Base-by-base conservation (phyloP, 2,113 vertebrate genomes). In the Scopus umbretta region DNA sequence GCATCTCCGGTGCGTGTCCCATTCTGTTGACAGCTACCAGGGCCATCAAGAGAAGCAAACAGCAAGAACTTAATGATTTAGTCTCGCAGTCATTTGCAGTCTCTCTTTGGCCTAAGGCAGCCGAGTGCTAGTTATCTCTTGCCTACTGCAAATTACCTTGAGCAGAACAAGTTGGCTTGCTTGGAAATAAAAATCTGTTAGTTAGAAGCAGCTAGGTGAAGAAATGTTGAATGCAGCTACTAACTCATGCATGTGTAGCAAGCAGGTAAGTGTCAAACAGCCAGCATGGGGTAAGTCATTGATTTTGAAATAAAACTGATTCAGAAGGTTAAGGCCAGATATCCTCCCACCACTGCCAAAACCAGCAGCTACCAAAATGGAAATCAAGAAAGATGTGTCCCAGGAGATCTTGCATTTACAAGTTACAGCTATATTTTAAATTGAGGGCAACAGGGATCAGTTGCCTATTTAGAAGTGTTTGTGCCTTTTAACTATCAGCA, bases 1-100 rank as follows among this genome's bases (percentile, higher is more conserved):
- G 12, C 1, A 2, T 49, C 73, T 68, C 0, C 0, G 34, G 34
- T 16, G 4, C 0, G 0, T 3, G 19, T 42, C 43, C 72, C 0
- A 0, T 29, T 36, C 73, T 40, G 18, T 38, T 61, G 61, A 22
- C 52, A 49, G 38, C 66, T 43, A 5, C 43, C n/a, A 65, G 25
- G 50, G 6, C n/a, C 47, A 2, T 17, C 23, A 10, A 0, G 1
- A 11, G 53, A 6, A 56, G 50, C 27, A 73, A 73, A 63, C 19
- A 1, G 0, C 38, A 13, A 50, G 42, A 62, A 85, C 29, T 17
- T 55, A 55, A n/a, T 40, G 65, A 23, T 53, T 85, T 49, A 5
- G 45, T 66, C 36, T 80, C 49, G 13, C 75, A 20, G 59, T 30
- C 34, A 8, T 55, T 86, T 43, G 30, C 78, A 70, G 55, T 4